Evolutionary conservation across 1,140 invertebrate genomes (phyloP).

Genomic region (Meloidogyne exigua): DNA sequence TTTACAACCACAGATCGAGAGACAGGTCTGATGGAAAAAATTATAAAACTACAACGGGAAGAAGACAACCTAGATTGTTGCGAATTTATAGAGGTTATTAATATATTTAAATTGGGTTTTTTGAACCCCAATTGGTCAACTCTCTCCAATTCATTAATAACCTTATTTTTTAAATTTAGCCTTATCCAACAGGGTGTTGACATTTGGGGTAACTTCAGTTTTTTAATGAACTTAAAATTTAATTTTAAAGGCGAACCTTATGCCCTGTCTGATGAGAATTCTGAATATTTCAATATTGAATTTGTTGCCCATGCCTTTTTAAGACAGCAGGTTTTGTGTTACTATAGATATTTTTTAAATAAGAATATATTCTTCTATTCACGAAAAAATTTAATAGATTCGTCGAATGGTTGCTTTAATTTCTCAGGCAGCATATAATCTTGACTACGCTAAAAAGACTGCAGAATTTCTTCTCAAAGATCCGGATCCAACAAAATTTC

Average conservation of each 20-base stretch:
- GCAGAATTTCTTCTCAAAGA: slow-evolving; percentile 43
- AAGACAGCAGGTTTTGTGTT: slow-evolving; percentile 47
- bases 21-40: slow-evolving; percentile 29
- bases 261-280: slow-evolving; percentile 38
- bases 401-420: slow-evolving; percentile 52
- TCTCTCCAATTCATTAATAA: no score
- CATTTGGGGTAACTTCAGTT: no score
- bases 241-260: slow-evolving; percentile 43
- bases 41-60: slow-evolving; percentile 31
- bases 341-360: no score
- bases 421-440: slow-evolving; percentile 32
- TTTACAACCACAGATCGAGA: slow-evolving; percentile 44
- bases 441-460: not conserved
- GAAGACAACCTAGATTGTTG: slow-evolving; percentile 30
- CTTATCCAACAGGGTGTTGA: no score
- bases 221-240: slow-evolving; percentile 8
- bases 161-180: no score
- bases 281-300: slow-evolving; percentile 52
- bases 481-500: slow-evolving; percentile 44
- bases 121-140: no score
- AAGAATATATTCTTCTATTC: no score
- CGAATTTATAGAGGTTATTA: slow-evolving; percentile 22
- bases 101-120: no score
- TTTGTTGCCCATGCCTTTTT: slow-evolving; percentile 48
- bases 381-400: slow-evolving; percentile 38